These are phyloP conservation scores for Nemotelus nigrinus DNA, from an alignment of 2,888 invertebrate genomes.

Conservation along the genomic window DNA sequence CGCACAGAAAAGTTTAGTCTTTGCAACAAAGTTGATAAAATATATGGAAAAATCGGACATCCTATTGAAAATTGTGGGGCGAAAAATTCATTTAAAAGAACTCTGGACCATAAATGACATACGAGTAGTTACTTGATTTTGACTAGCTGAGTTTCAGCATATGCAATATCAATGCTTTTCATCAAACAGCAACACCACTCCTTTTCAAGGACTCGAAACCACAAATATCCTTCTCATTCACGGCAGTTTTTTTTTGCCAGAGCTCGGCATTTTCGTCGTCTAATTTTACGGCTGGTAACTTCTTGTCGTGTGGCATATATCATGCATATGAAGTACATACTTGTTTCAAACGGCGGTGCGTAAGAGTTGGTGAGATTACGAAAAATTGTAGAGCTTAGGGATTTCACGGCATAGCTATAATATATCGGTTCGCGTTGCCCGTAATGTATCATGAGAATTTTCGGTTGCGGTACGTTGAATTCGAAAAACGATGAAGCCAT, in stretches of 20 bases:
- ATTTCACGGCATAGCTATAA: slow-evolving; percentile 27
- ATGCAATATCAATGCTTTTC: no score
- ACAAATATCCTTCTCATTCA: slow-evolving; percentile 38
- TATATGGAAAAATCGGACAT: no score
- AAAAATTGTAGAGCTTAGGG: slow-evolving; percentile 21
- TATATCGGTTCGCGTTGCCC: slow-evolving; percentile 29
- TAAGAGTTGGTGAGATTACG: slow-evolving; percentile 1
- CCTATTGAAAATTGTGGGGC: no score
- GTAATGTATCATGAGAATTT: slow-evolving; percentile 43
- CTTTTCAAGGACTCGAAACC: neutral
- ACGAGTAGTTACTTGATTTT: no score
- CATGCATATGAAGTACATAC: slow-evolving; percentile 44
- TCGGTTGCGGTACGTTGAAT: slow-evolving; percentile 40
- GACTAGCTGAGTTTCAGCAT: no score
- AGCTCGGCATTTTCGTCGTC: slow-evolving; percentile 44
- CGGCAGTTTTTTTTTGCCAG: slow-evolving; percentile 46
- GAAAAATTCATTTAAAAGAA: no score
- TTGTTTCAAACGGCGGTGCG: neutral
- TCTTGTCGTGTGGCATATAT: slow-evolving; percentile 50
- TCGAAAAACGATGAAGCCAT: slow-evolving; percentile 26
- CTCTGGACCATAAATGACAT: no score
- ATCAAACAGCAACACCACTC: neutral
- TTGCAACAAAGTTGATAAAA: no score
- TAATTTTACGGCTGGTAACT: slow-evolving; percentile 51
- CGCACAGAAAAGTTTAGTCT: no score